These are phyloP conservation scores for Xiphorhynchus elegans DNA, from an alignment of 2,113 vertebrate genomes.

Conservation along the genomic window DNA sequence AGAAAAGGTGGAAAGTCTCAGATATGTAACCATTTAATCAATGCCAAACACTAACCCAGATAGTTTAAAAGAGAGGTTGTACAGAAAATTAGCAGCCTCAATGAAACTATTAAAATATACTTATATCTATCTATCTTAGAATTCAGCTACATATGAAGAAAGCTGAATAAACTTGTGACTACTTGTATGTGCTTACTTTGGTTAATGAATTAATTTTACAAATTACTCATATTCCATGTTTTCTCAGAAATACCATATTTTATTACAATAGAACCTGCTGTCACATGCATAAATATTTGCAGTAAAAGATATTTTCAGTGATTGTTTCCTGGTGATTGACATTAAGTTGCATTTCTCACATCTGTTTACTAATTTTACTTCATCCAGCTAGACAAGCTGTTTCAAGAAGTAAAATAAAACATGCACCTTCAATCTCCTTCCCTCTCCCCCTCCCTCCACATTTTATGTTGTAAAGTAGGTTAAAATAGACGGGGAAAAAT, in stretches of 20 bases:
- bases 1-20: neutral
- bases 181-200: neutral
- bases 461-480: neutral
- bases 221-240: neutral
- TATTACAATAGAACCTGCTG: neutral
- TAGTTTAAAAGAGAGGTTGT: neutral
- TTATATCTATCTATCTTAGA: neutral
- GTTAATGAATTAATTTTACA: neutral
- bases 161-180: neutral
- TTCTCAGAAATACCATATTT: slow-evolving; percentile 13
- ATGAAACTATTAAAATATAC: neutral
- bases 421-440: neutral
- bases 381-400: neutral
- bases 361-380: neutral
- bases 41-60: neutral
- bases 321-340: neutral
- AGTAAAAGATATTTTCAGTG: neutral
- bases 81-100: neutral
- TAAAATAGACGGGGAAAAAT: neutral
- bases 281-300: slow-evolving; percentile 34
- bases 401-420: neutral
- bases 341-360: neutral
- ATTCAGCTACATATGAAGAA: neutral
- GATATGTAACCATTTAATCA: neutral
- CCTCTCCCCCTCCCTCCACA: neutral